Evolutionary conservation across 2,888 invertebrate genomes (phyloP).

Genomic region (Xylota segnis): DNA sequence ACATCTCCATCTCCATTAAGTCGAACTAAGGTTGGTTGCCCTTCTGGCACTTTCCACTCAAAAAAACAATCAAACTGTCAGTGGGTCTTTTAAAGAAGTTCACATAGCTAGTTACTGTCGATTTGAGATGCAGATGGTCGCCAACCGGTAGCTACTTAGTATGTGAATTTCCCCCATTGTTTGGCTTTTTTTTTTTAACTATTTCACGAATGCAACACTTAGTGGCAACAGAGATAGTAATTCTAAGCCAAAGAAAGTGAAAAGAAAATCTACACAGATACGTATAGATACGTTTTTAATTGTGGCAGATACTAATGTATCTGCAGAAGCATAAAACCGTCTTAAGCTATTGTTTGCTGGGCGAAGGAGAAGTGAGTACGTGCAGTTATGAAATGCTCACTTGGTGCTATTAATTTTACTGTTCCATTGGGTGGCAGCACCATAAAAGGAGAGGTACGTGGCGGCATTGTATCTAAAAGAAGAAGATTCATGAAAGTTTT

Average conservation of each 20-base stretch:
- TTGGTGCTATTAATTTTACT: conserved; percentile 43
- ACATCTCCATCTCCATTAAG: conserved; percentile 13
- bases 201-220: not conserved
- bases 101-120: not conserved
- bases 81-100: conserved; percentile 2
- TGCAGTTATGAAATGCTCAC: conserved; percentile 55
- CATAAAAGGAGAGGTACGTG: conserved; percentile 5
- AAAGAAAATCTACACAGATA: conserved; percentile 9
- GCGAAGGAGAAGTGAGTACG: conserved; percentile 23
- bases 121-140: conserved; percentile 2
- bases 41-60: not conserved
- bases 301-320: conserved; percentile 12
- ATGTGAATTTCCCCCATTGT: not conserved
- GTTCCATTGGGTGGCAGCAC: conserved; percentile 20
- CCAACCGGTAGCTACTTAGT: not conserved
- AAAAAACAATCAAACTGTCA: not conserved
- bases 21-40: conserved; percentile 1
- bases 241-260: conserved; percentile 36
- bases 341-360: not conserved
- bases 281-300: conserved; percentile 21
- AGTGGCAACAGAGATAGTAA: conserved; percentile 7
- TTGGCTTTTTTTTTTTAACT: not conserved
- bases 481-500: conserved; percentile 22
- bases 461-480: conserved; percentile 10
- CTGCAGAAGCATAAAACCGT: conserved; percentile 34